These are phyloP conservation scores for Aphidius ervi DNA, from an alignment of 1,140 invertebrate species.

Conservation along the genomic window DNA sequence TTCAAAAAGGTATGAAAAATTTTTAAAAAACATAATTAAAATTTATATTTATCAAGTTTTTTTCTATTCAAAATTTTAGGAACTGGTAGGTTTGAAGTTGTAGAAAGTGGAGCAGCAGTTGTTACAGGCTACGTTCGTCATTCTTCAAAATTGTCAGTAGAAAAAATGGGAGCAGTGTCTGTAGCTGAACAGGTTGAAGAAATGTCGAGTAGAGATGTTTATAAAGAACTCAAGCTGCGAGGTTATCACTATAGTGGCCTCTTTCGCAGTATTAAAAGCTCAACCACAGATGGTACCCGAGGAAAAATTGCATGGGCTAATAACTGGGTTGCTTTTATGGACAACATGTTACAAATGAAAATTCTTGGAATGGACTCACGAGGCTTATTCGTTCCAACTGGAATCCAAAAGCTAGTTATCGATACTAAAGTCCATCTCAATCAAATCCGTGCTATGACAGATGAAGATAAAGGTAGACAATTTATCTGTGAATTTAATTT, in stretches of 20 bases:
- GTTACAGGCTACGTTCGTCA: conserved; percentile 70
- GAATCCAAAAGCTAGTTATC: conserved; percentile 75
- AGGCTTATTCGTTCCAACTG: conserved; percentile 77
- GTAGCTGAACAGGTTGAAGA: conserved; percentile 28
- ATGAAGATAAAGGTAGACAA: conserved; percentile 37
- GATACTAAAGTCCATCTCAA: conserved; percentile 67
- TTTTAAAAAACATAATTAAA: not conserved
- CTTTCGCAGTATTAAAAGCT: conserved; percentile 64
- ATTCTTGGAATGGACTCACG: conserved; percentile 72
- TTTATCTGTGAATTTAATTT: conserved; percentile 6
- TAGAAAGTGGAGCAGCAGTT: conserved; percentile 71
- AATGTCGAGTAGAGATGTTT: conserved; percentile 72
- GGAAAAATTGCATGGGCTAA: conserved; percentile 66
- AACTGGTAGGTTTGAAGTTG: conserved; percentile 55
- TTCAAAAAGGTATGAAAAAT: conserved; percentile 66
- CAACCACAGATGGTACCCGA: conserved; percentile 48
- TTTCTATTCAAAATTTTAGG: conserved; percentile 27
- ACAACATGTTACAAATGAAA: conserved; percentile 88
- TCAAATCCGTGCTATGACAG: conserved; percentile 37
- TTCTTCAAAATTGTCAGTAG: conserved; percentile 45
- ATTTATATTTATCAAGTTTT: not conserved
- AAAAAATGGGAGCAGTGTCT: conserved; percentile 35
- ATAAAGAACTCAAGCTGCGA: conserved; percentile 85
- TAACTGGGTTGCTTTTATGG: conserved; percentile 91
- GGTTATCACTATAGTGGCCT: conserved; percentile 86